Conservation (phyloP, 1,140 invertebrate genomes). For the Micrasema longulum region DNA sequence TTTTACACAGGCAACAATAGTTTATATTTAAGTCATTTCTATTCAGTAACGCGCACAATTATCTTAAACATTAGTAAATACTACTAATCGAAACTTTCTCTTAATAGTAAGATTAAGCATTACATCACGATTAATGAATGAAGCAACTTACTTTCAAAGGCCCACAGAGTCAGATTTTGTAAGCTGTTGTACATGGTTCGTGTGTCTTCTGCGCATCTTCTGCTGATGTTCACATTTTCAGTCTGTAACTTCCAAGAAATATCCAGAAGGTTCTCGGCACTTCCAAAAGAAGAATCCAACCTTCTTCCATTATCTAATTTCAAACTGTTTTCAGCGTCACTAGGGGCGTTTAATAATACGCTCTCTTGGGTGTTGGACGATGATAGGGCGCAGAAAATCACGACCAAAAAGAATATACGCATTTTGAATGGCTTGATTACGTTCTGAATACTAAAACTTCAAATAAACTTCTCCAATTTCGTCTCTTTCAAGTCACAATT, state of each 20-base stretch:
- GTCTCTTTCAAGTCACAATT: too few relatives aligned
- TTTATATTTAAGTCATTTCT: too few relatives aligned
- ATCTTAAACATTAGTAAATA: too few relatives aligned
- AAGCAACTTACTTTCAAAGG: constrained; percentile 33
- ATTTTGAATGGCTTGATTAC: not conserved
- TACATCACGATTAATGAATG: not conserved
- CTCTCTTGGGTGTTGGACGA: not conserved
- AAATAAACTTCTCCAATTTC: not conserved
- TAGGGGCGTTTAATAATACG: not conserved
- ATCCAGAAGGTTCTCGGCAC: constrained; percentile 12
- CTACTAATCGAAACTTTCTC: too few relatives aligned
- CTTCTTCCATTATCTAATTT: too few relatives aligned
- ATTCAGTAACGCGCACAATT: too few relatives aligned
- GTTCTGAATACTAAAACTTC: not conserved
- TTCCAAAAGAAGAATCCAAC: not conserved
- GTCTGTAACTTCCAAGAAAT: constrained; percentile 21
- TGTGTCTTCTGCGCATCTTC: constrained; percentile 15
- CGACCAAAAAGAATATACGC: not conserved
- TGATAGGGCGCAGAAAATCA: not conserved
- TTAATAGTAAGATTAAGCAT: too few relatives aligned
- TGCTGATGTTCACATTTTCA: constrained; percentile 9
- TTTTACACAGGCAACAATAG: too few relatives aligned
- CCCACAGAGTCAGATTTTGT: constrained; percentile 28
- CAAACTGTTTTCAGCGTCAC: not conserved
- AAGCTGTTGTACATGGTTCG: constrained; percentile 5